Base-by-base conservation (phyloP, 2,113 vertebrate genomes). In the Bungarus multicinctus region DNA sequence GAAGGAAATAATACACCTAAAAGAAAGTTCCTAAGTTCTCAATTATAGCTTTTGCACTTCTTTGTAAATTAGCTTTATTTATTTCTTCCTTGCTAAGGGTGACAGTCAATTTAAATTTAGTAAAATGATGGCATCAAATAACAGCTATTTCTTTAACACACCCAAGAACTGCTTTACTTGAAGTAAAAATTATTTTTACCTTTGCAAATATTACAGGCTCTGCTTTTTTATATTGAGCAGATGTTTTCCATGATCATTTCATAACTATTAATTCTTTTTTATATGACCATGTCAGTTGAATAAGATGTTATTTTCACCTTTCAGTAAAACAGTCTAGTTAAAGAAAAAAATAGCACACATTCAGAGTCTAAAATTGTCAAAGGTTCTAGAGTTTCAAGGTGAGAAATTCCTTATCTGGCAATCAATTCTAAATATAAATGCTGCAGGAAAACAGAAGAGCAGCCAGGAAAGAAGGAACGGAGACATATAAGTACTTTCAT, bases 381-480 rank as follows among this genome's bases (percentile, higher is more conserved):
- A 94, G 90, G 85, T 74, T 92, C 94, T 91, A 86, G 5, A 92
- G 95, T 89, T 87, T 90, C 95, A 96, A 96, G 93, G 92, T 96
- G 94, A 94, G 92, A 96, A 96, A 95, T 94, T 94, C 90, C 87
- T 87, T 92, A 88, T 39, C 86, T 96, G 94, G 89, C 93, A 95
- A 91, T 93, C n/a, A 95, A 47, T 87, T 95, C 93, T 96, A 96
- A 95, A 96, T 95, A 95, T 95, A 97, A 90, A 95, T 74, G 58
- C 30, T 55, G 88, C 93, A 94, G 94, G 93, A 96, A 81, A 12
- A n/a, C n/a, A 34, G 64, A n/a, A 16, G 14, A 69, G 64, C 12
- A 69, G 69, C n/a, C 69, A 74, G 69, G 69, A 81, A 39, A 81
- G 69, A 81, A 81, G n/a, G n/a, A 81, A 96, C 92, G 94, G 95